phyloP scores from a whole-genome alignment of 2,888 invertebrate genomes.

The Oligia latruncula region DNA sequence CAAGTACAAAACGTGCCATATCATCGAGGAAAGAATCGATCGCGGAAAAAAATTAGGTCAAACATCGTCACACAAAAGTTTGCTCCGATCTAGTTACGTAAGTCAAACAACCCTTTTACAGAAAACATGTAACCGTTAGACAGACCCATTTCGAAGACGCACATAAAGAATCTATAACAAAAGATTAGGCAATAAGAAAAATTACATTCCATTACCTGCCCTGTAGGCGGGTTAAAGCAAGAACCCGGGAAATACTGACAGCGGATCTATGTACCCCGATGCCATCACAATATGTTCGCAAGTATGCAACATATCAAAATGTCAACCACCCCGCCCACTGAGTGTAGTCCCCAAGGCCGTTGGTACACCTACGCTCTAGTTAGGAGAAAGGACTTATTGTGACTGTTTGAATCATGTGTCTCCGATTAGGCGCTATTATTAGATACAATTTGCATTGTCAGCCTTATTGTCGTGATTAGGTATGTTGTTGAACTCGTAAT shows the following conservation, averaged over 20 bases:
- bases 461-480: slow-evolving; percentile 66
- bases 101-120: slow-evolving; percentile 35
- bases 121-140: slow-evolving; percentile 30
- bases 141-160: slow-evolving; percentile 18
- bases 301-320: slow-evolving; percentile 73
- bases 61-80: slow-evolving; percentile 23
- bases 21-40: slow-evolving; percentile 28
- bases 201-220: slow-evolving; percentile 44
- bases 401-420: slow-evolving; percentile 77
- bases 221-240: slow-evolving; percentile 40
- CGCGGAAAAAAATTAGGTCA: slow-evolving; percentile 36
- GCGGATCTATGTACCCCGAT: slow-evolving; percentile 42
- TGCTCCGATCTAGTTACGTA: slow-evolving; percentile 34
- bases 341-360: slow-evolving; percentile 77
- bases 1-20: slow-evolving; percentile 36
- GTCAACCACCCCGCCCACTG: slow-evolving; percentile 74
- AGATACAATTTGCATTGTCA: slow-evolving; percentile 75
- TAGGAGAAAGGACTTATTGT: slow-evolving; percentile 87
- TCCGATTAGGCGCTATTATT: slow-evolving; percentile 77
- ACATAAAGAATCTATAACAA: slow-evolving; percentile 45
- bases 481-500: slow-evolving; percentile 66
- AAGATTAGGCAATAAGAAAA: slow-evolving; percentile 56
- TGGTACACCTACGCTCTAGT: slow-evolving; percentile 83
- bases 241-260: slow-evolving; percentile 56
- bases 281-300: slow-evolving; percentile 60